A percentile compares a stretch with the other conserved stretches of the same genome.
Conservation (phyloP, 2,888 invertebrate species). For the Anticlea derivata region DNA sequence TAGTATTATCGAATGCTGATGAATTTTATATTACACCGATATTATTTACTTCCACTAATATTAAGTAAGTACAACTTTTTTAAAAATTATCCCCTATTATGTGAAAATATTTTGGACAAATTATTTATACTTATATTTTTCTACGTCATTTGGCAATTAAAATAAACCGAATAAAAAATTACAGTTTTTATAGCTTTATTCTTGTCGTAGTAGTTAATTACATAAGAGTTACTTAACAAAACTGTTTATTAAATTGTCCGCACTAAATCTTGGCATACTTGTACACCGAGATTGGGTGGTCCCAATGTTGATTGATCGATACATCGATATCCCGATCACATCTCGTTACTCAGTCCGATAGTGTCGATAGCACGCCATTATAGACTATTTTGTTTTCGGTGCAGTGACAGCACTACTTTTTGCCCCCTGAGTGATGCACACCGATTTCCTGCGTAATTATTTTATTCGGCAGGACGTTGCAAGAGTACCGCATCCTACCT, state of each 20-base stretch:
- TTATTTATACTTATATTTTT: slow-evolving; percentile 2
- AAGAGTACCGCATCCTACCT: slow-evolving; percentile 15
- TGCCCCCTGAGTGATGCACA: slow-evolving; percentile 23
- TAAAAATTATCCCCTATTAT: no score
- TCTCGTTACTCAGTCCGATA: slow-evolving; percentile 45
- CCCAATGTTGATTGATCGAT: slow-evolving; percentile 56
- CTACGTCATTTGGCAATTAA: slow-evolving; percentile 5
- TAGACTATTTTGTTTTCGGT: slow-evolving; percentile 43
- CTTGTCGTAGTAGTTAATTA: slow-evolving; percentile 3
- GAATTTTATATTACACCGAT: slow-evolving; percentile 14
- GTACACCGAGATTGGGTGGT: slow-evolving; percentile 57
- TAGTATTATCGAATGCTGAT: slow-evolving; percentile 1
- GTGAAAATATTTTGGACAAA: no score
- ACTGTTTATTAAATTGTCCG: slow-evolving; percentile 36
- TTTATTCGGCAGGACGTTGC: slow-evolving; percentile 26
- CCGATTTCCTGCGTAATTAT: slow-evolving; percentile 29
- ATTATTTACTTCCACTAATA: no score
- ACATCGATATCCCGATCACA: slow-evolving; percentile 47
- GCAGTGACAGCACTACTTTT: slow-evolving; percentile 30
- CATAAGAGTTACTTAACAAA: slow-evolving; percentile 3
- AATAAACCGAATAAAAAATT: background rate
- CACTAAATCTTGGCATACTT: slow-evolving; percentile 10
- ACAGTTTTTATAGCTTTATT: background rate
- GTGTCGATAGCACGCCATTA: slow-evolving; percentile 47
- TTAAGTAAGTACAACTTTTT: no score